Evolutionary conservation across 2,113 vertebrate genomes (phyloP).

Genomic region (Amblyopsis rosae): DNA sequence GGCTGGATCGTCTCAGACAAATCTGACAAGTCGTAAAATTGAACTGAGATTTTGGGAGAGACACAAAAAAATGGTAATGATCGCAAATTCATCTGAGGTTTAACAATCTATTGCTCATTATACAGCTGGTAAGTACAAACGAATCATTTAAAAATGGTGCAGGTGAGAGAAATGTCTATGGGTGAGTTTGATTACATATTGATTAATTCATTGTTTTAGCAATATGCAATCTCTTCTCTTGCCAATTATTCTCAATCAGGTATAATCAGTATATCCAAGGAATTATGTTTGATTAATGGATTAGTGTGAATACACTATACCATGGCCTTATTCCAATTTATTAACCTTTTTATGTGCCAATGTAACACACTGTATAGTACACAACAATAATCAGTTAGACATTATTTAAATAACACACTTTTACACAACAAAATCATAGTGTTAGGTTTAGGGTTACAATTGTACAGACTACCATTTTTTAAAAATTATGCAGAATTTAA

Average conservation of each 20-base stretch:
- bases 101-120: conserved; percentile 13
- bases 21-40: conserved; percentile 5
- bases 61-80: conserved; percentile 10
- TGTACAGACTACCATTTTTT: too few relatives aligned
- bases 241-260: not conserved
- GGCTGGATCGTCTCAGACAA: not conserved
- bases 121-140: not conserved
- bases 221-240: not conserved
- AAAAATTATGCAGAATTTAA: not conserved
- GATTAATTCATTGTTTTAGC: too few relatives aligned
- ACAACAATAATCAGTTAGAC: not conserved
- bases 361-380: not conserved
- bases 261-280: not conserved
- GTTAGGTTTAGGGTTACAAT: too few relatives aligned
- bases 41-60: conserved; percentile 12
- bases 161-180: not conserved
- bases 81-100: conserved; percentile 19
- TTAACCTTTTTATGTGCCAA: not conserved
- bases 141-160: conserved; percentile 14
- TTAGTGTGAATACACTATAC: conserved; percentile 1
- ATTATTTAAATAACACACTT: not conserved
- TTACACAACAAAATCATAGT: not conserved
- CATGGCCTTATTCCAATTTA: not conserved
- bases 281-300: not conserved
- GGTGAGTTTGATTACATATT: conserved; percentile 18